Evolutionary conservation across 2,888 invertebrate genomes (phyloP).

Genomic region (Pyrrhia umbra): DNA sequence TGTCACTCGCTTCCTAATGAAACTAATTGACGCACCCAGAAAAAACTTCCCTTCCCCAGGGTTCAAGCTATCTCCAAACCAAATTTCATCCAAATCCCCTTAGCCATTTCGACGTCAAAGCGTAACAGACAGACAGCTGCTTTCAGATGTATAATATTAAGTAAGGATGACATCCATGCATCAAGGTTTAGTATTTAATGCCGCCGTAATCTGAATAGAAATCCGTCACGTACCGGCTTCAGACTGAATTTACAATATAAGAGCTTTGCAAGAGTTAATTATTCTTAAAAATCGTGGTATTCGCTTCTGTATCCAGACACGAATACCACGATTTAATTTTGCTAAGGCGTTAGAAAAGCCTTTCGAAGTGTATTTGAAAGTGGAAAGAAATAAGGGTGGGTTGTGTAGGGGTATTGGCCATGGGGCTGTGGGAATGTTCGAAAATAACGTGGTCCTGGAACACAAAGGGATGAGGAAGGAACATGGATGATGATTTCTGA

Average conservation of each 20-base stretch:
- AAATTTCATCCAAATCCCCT: no score
- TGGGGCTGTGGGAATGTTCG: no score
- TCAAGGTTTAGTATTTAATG: slow-evolving; percentile 53
- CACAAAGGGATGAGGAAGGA: no score
- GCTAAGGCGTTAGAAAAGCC: slow-evolving; percentile 58
- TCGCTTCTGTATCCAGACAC: slow-evolving; percentile 27
- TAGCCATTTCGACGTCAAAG: no score
- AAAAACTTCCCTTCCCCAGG: no score
- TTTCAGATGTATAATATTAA: neutral
- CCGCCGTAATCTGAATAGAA: slow-evolving; percentile 55
- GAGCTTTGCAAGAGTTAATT: slow-evolving; percentile 68
- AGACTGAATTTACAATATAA: slow-evolving; percentile 63
- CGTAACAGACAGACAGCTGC: no score
- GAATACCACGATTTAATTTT: slow-evolving; percentile 60
- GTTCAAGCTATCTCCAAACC: no score
- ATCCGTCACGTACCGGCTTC: slow-evolving; percentile 61
- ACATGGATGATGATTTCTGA: no score
- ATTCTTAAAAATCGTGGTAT: slow-evolving; percentile 64
- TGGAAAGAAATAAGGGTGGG: neutral
- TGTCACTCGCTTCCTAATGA: no score
- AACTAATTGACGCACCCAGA: no score
- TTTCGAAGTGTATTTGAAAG: slow-evolving; percentile 16
- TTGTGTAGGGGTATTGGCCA: neutral
- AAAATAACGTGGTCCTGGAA: no score
- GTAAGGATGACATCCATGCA: slow-evolving; percentile 9